Evolutionary conservation across 2,113 vertebrate species (phyloP), one percentile per base, ranked within the genome.

Genomic region (Caretta caretta): DNA sequence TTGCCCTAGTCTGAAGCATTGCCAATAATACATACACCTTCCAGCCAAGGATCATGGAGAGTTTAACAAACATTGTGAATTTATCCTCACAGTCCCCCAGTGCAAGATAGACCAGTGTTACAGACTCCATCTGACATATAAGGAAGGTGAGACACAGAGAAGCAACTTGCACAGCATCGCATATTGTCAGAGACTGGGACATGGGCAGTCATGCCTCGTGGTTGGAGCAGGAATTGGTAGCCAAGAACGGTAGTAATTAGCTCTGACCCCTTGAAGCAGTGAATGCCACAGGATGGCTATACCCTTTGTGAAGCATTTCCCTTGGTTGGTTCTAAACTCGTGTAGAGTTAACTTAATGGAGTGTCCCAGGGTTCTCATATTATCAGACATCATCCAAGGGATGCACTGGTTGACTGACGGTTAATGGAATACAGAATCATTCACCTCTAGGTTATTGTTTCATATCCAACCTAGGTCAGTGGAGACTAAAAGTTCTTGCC

Each of bases 11-110:
- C 72, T 62, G 25, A 8, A 79, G 38, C 56, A 75, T 59, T 76
- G 13, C 29, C 42, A 50, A 42, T 53, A 69, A 6, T 0, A 0
- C 4, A n/a, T 53, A 38, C n/a, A 80, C 50, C 87, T 87, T 16
- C 46, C 69, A 42, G 11, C 83, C 82, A 80, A 79, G 75, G 38
- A 72, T 22, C 16, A 76, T 6, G 10, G 59, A 31, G 25, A 46
- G 5, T 1, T 83, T n/a, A 62, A 65, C 90, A 94, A 69, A 62
- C 54, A n/a, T 35, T 17, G 2, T 2, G 3, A 51, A 25, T 72
- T 72, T 69, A 69, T 38, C 35, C 19, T 62, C 54, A 6, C 48
- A 53, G 31, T 10, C 2, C 53, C 22, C 72, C 5, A 46, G 72
- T 12, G 10, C 11, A 25, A 76, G 12, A 76, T 3, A 76, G 38